Evolutionary conservation across 2,888 invertebrate genomes (phyloP), one percentile per base, ranked within the genome.

Genomic region (Hydropsyche betteni): DNA sequence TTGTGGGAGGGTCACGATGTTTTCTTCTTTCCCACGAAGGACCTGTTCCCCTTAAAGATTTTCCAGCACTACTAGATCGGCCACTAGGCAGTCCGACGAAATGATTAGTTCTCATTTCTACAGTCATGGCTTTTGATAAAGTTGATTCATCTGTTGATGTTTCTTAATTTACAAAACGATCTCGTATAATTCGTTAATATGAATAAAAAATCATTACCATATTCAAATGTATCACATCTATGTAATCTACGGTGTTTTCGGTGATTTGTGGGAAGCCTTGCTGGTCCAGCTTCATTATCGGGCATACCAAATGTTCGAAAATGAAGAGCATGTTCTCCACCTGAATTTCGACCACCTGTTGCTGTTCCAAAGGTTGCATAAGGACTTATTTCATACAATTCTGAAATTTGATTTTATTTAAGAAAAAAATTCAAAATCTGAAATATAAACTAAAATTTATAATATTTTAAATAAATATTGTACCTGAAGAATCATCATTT

Each of bases 311-410:
- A 92, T 77, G 93, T 93, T 82, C 93, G 92, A 84, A 93, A 92
- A 83, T 93, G 93, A 87, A 93, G 91, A 76, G 93, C 92, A 83
- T 93, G 93, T 81, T 91, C 90, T 80, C 92, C 88, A 0, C 90
- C 89, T 2, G 90, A 88, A 2, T 87, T 87, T 55, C 89, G 85
- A 6, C 24, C 64, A 2, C 75, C 78, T 8, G 69, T 72, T 70
- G 89, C 89, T 55, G 75, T 77, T 81, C 92, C 93, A 84, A 93
- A 93, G 77, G 93, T 93, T 76, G 93, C 93, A 85, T 93, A 93
- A 50, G 93, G 93, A 81, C 92, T 93, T 81, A 93, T 93, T 86
- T 93, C 93, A 85, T 93, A 93, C 87, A 93, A 88, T 84, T 93
- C 93, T 88, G 85, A 44, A 77, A 79, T n/a, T n/a, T 55, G 61